Evolutionary conservation across 2,797 vertebrate genomes (phyloP).

Genomic region (Argya squamiceps): DNA sequence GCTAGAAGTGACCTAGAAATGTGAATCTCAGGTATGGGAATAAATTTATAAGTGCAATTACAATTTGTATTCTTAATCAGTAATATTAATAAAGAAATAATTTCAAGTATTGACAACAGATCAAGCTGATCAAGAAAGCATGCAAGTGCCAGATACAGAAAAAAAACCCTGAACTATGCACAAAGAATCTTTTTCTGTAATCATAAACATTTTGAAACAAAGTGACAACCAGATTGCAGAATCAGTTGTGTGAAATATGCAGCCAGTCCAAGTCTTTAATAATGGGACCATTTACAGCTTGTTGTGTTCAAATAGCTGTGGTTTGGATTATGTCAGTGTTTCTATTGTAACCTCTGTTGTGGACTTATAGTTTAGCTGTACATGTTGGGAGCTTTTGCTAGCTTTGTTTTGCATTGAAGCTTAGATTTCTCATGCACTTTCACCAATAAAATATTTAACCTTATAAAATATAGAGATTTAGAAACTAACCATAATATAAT

Average conservation of each 20-base stretch:
- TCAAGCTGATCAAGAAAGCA: background rate
- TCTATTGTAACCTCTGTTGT: background rate
- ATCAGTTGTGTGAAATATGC: background rate
- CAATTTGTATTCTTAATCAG: background rate
- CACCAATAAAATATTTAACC: background rate
- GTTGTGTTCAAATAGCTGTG: background rate
- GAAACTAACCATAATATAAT: background rate
- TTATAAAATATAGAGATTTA: background rate
- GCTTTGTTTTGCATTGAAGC: background rate
- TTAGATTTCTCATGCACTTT: background rate
- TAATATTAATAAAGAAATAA: background rate
- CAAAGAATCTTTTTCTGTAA: background rate
- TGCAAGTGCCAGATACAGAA: background rate
- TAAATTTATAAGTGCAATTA: background rate
- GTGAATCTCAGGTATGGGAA: background rate
- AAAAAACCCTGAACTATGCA: background rate
- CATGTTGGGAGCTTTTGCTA: background rate
- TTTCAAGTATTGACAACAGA: background rate
- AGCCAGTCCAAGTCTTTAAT: background rate
- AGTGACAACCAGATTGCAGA: background rate
- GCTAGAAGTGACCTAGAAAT: background rate
- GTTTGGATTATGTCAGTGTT: background rate
- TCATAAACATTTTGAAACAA: background rate
- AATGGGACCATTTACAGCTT: background rate
- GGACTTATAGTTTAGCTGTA: background rate